These are phyloP conservation scores for Dasyprocta punctata DNA, from an alignment of 2,113 vertebrate species.

Conservation along the genomic window DNA sequence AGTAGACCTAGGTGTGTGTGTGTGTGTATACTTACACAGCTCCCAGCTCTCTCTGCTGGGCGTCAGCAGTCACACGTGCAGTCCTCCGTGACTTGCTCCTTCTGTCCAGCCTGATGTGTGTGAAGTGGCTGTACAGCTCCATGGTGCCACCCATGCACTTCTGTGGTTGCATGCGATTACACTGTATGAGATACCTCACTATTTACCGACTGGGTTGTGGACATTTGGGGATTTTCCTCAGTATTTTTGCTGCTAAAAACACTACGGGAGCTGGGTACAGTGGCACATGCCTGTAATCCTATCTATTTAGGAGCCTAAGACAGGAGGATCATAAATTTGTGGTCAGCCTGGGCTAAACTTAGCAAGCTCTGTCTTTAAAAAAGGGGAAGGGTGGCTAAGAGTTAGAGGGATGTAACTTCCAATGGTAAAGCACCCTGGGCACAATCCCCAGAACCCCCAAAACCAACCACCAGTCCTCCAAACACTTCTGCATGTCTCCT, in stretches of 20 bases:
- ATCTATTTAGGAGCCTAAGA: background rate
- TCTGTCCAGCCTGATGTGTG: rapidly evolving
- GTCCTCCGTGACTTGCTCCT: background rate
- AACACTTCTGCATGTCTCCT: background rate
- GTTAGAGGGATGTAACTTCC: background rate
- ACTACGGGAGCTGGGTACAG: too few relatives aligned
- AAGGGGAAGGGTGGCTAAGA: background rate
- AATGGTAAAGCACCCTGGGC: background rate
- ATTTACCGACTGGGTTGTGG: background rate
- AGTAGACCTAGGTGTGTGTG: background rate
- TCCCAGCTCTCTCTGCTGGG: background rate
- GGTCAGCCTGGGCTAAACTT: background rate
- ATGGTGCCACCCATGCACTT: rapidly evolving
- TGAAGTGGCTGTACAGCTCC: background rate
- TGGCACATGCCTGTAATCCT: background rate
- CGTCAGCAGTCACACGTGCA: rapidly evolving
- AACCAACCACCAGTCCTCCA: background rate
- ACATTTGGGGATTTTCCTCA: background rate
- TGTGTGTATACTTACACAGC: too few relatives aligned
- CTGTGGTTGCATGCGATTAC: background rate
- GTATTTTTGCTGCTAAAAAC: background rate
- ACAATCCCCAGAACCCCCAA: background rate
- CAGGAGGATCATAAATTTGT: background rate
- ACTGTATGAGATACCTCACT: background rate
- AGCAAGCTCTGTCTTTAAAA: background rate